phyloP scores from a whole-genome alignment of 1,140 invertebrate genomes.

The Parapsyche elsis region DNA sequence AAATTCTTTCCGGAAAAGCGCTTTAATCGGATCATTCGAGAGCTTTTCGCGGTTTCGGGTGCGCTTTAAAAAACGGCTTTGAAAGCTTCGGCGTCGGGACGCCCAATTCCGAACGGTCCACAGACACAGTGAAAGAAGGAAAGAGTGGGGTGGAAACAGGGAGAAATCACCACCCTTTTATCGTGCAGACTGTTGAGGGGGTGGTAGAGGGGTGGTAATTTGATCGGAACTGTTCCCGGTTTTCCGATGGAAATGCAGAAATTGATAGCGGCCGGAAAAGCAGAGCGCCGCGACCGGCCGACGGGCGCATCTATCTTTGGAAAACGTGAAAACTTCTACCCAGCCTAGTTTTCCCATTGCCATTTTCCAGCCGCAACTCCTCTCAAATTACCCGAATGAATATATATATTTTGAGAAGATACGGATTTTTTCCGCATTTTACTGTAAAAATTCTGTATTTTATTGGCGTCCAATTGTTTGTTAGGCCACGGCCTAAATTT shows the following conservation, averaged over 20 bases:
- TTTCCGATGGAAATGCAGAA: conserved; percentile 44
- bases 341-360: not conserved
- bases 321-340: conserved; percentile 26
- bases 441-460: too few species aligned
- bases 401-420: too few species aligned
- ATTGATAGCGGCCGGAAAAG: conserved; percentile 42
- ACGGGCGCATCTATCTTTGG: conserved; percentile 23
- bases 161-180: not conserved
- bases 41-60: conserved; percentile 1
- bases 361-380: too few species aligned
- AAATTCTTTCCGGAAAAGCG: not conserved
- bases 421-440: too few species aligned
- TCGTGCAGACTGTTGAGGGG: not conserved
- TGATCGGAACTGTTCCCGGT: conserved; percentile 40
- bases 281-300: not conserved
- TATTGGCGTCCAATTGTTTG: too few species aligned
- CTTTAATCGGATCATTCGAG: conserved; percentile 7
- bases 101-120: not conserved
- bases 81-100: not conserved
- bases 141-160: not conserved
- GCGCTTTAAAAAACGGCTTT: not conserved
- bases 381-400: too few species aligned
- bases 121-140: not conserved
- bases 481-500: too few species aligned
- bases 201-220: conserved; percentile 28